These are phyloP conservation scores for Drosophila quinaria DNA, from an alignment of 2,888 invertebrate species.

Conservation along the genomic window DNA sequence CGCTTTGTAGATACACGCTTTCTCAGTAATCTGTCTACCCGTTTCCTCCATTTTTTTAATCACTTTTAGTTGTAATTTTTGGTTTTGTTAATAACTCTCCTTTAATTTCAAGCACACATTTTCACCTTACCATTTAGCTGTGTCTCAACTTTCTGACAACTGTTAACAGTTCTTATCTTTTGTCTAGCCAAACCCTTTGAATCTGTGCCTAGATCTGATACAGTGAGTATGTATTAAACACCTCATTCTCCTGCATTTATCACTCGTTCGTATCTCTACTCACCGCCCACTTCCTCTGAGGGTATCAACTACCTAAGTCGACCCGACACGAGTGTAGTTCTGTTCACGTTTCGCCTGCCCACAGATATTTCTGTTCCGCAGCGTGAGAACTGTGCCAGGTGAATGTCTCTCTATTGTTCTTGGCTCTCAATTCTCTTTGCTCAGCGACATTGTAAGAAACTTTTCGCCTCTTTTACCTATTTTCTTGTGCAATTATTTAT, in stretches of 20 bases:
- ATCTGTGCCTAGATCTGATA: slow-evolving; percentile 21
- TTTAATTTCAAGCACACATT: background rate
- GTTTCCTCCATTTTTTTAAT: too few species aligned
- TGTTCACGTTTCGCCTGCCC: slow-evolving; percentile 51
- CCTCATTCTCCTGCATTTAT: slow-evolving; percentile 33
- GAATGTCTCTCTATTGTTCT: slow-evolving; percentile 54
- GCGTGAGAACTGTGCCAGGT: slow-evolving; percentile 77
- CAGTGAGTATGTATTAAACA: slow-evolving; percentile 28
- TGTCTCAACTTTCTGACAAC: slow-evolving; percentile 5
- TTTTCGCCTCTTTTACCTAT: slow-evolving; percentile 64
- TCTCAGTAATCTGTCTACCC: too few species aligned
- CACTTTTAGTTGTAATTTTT: too few species aligned
- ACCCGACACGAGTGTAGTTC: slow-evolving; percentile 27
- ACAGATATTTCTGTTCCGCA: slow-evolving; percentile 33
- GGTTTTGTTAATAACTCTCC: background rate
- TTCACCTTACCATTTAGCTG: background rate
- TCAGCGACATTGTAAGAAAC: slow-evolving; percentile 51
- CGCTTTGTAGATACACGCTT: too few species aligned
- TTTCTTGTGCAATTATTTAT: slow-evolving; percentile 80
- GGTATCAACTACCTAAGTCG: slow-evolving; percentile 21
- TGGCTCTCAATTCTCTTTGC: slow-evolving; percentile 44
- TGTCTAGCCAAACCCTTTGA: slow-evolving; percentile 16
- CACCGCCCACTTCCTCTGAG: slow-evolving; percentile 35
- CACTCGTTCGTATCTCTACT: slow-evolving; percentile 1
- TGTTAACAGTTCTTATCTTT: slow-evolving; percentile 8